Evolutionary conservation across 2,113 vertebrate genomes (phyloP).

Genomic region (Amazona vittata): DNA sequence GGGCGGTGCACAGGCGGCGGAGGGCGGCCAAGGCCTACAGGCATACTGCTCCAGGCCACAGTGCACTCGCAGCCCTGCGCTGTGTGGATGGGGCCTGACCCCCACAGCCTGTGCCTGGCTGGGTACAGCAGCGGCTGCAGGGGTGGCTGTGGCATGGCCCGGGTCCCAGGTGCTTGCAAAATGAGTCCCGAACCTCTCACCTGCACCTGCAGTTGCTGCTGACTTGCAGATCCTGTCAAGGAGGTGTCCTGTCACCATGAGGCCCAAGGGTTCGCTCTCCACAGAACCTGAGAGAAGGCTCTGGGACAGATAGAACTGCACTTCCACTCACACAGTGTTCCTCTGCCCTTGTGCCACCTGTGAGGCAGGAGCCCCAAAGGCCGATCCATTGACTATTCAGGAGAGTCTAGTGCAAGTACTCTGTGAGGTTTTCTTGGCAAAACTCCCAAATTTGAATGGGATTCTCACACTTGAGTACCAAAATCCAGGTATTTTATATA

Average conservation of each 20-base stretch:
- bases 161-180: accelerated
- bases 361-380: not conserved
- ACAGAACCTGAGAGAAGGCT: accelerated
- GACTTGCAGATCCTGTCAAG: not conserved
- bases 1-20: accelerated
- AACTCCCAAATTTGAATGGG: not conserved
- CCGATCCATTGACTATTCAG: accelerated
- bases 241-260: not conserved
- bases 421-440: not conserved
- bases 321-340: accelerated
- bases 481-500: not conserved
- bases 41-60: accelerated
- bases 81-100: not conserved
- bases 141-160: not conserved
- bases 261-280: not conserved
- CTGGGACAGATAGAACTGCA: accelerated
- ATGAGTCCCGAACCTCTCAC: not conserved
- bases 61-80: too few species aligned
- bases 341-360: not conserved
- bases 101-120: not conserved
- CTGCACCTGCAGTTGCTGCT: not conserved
- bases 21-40: accelerated
- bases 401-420: not conserved
- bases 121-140: not conserved
- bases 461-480: not conserved